phyloP scores from a whole-genome alignment of 1,140 invertebrate species.

The Drosophila melanogaster region DNA sequence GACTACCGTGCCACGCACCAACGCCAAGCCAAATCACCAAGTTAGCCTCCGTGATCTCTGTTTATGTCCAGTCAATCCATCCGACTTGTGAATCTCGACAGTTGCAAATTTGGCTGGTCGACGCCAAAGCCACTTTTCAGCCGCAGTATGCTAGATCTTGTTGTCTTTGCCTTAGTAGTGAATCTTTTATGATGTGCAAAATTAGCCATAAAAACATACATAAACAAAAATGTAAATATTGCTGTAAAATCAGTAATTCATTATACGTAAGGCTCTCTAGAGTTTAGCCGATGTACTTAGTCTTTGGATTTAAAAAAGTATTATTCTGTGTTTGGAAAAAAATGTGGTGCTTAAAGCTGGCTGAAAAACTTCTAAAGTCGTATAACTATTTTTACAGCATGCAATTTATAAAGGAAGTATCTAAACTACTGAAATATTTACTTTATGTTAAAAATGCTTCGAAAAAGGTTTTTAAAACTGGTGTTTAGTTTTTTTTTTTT shows the following conservation, averaged over 20 bases:
- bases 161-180: not conserved
- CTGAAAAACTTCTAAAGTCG: no score
- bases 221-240: not conserved
- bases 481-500: no score
- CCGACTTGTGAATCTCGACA: constrained; percentile 49
- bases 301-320: no score
- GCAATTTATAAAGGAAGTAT: no score
- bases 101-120: constrained; percentile 62
- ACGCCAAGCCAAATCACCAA: constrained; percentile 34
- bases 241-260: constrained; percentile 5
- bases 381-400: no score
- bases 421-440: no score
- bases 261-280: not conserved
- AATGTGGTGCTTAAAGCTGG: no score
- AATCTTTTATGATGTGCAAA: constrained; percentile 72
- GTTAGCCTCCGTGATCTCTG: constrained; percentile 59
- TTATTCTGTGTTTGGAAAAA: not conserved
- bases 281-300: not conserved
- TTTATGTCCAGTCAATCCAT: constrained; percentile 40
- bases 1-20: constrained; percentile 62
- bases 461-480: no score
- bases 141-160: constrained; percentile 32
- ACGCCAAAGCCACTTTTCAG: constrained; percentile 32
- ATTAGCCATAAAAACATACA: constrained; percentile 65
- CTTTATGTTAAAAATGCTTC: no score